Base-by-base conservation (phyloP, 2,797 vertebrate genomes). In the Acanthurus leucopareius region DNA sequence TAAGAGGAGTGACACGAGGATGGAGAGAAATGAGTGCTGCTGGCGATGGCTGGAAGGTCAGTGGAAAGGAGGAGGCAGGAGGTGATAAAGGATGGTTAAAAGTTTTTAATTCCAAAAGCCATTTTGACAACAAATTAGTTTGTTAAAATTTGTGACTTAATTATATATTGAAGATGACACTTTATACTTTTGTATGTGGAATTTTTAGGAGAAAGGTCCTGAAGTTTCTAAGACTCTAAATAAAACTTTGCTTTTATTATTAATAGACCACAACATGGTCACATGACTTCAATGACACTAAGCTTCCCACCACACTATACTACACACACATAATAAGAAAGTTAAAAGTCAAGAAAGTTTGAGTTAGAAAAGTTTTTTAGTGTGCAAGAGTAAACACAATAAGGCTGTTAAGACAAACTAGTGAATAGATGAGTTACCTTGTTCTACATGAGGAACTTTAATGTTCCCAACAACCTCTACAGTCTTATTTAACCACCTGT, bases 31-130 rank as follows among this genome's bases (percentile, higher is more conserved):
- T 53, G 67, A 25, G 25, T 25, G 68, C 45, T 57, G 60, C 35
- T 48, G 60, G 53, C 73, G 80, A 83, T 38, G 71, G 69, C 72
- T 73, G 73, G 64, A 84, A 89, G 83, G 87, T 88, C 84, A 75
- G 66, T 2, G 60, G 66, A 49, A 57, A 75, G 56, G n/a, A 52
- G 49, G 15, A 4, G 3, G 20, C 2, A 19, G 32, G 16, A 38
- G 67, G 48, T 44, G 64, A 64, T 62, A 38, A 3, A 69, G 59
- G 73, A 51, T 19, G 49, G 83, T 65, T 40, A 57, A 76, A 40
- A 28, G 44, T 40, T 70, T 70, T 80, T 48, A 74, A 77, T 54
- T 70, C 63, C 11, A 51, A 66, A 63, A 60, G 16, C 20, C 42
- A 57, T 45, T 74, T 28, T 22, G 16, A 73, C 3, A 44, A 69